A percentile compares a stretch with the other conserved stretches of the same genome.
Evolutionary conservation across 2,888 invertebrate species (phyloP).

Genomic region (Emesis russula): DNA sequence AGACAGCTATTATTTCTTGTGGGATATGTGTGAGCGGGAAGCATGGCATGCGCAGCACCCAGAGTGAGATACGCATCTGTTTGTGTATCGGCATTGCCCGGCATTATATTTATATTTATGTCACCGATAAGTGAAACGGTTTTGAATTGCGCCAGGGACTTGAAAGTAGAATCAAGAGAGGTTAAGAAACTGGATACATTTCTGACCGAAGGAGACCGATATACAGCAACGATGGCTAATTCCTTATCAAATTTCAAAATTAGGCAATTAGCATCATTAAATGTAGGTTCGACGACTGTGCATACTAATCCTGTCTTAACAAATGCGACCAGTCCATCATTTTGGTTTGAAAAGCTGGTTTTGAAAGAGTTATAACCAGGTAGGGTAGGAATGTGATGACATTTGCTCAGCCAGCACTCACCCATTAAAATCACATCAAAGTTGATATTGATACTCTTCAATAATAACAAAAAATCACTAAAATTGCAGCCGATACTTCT

Average conservation of each 20-base stretch:
- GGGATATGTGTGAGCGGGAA: not conserved
- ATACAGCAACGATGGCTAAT: not conserved
- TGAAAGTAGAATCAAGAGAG: not conserved
- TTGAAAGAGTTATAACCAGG: not conserved
- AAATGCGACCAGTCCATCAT: not conserved
- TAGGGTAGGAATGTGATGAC: not conserved
- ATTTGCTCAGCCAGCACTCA: not conserved
- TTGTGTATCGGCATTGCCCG: too few relatives aligned
- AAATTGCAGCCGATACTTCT: not conserved
- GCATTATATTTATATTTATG: too few relatives aligned
- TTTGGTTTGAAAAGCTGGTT: not conserved
- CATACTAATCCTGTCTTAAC: not conserved
- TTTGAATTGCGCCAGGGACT: too few relatives aligned
- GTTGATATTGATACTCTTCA: not conserved
- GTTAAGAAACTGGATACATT: not conserved
- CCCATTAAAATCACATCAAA: not conserved
- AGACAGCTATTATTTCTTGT: not conserved
- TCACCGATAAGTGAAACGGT: too few relatives aligned
- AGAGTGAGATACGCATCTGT: too few relatives aligned
- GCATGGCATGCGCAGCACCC: too few relatives aligned
- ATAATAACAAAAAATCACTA: not conserved
- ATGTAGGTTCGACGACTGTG: not conserved
- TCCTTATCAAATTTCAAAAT: not conserved
- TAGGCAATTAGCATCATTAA: too few relatives aligned
- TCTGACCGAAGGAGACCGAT: not conserved